A percentile compares a stretch with the other conserved stretches of the same genome.
phyloP scores from a whole-genome alignment of 2,113 vertebrate species.

The Eublepharis macularius region DNA sequence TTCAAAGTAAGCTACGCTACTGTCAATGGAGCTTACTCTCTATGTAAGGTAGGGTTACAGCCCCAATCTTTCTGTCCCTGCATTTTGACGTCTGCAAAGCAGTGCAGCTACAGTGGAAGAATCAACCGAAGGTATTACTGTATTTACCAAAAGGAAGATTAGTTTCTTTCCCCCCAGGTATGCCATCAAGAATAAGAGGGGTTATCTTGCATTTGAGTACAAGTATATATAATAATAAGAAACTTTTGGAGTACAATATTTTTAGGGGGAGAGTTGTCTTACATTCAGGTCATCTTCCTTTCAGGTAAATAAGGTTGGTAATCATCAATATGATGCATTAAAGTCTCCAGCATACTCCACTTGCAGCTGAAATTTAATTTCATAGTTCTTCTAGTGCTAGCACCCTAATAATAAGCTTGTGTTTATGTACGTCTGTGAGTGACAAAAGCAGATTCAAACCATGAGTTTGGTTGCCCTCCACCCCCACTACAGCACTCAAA shows the following conservation, averaged over 20 bases:
- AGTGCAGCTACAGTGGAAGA: not conserved
- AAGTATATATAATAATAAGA: too few relatives aligned
- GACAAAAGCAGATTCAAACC: not conserved
- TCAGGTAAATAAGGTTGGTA: too few relatives aligned
- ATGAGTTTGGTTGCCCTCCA: not conserved
- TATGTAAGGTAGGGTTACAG: not conserved
- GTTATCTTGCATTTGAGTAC: too few relatives aligned
- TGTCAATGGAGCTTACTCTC: not conserved
- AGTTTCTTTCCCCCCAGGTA: too few relatives aligned
- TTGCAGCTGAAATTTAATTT: not conserved
- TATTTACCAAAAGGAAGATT: too few relatives aligned
- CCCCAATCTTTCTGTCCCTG: not conserved
- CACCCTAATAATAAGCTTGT: not conserved
- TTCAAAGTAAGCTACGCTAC: not conserved
- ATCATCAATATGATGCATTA: not conserved
- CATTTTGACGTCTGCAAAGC: not conserved
- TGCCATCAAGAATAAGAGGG: too few relatives aligned
- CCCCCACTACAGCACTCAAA: not conserved
- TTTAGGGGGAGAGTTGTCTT: too few relatives aligned
- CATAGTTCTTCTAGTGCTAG: not conserved
- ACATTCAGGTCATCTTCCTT: too few relatives aligned
- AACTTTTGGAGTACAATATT: too few relatives aligned
- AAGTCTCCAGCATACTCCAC: not conserved
- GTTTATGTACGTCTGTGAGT: not conserved
- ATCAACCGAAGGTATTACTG: not conserved